Percentiles rank a stretch among this genome's conserved stretches.
These are phyloP conservation scores for Caprella mutica DNA, from an alignment of 2,888 invertebrate genomes.

Conservation along the genomic window DNA sequence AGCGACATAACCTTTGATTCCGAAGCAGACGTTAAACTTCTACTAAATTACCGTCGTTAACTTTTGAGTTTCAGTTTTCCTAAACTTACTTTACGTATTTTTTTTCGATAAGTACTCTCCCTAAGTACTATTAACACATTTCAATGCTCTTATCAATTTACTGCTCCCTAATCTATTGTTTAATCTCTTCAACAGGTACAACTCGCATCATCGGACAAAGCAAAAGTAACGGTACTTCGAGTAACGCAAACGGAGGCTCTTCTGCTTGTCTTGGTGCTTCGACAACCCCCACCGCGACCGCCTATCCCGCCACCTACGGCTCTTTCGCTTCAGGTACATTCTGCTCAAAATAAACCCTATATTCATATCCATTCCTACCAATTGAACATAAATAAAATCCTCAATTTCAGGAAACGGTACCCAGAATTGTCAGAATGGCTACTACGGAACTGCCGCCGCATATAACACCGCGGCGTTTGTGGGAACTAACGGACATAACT, in stretches of 20 bases:
- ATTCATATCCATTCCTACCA: too few relatives aligned
- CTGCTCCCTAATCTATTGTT: too few relatives aligned
- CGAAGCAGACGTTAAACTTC: too few relatives aligned
- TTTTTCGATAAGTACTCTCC: not conserved
- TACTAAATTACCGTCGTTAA: not conserved
- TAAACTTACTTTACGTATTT: not conserved
- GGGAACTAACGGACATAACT: conserved; percentile 21
- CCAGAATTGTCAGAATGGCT: conserved; percentile 26
- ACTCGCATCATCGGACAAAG: not conserved
- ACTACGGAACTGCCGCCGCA: conserved; percentile 26
- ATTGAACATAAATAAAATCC: too few relatives aligned
- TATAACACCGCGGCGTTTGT: conserved; percentile 27
- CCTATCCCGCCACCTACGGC: too few relatives aligned
- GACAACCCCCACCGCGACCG: too few relatives aligned
- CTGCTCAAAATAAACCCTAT: too few relatives aligned
- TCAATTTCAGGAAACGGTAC: conserved; percentile 12
- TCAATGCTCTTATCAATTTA: too few relatives aligned
- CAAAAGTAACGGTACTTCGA: conserved; percentile 19
- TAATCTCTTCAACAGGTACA: not conserved
- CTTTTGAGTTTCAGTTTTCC: not conserved
- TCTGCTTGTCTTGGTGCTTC: conserved; percentile 25
- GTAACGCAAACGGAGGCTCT: conserved; percentile 12
- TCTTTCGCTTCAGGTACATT: too few relatives aligned
- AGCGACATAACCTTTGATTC: too few relatives aligned
- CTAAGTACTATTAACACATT: not conserved